Evolutionary conservation across 37 sponge, comb jelly and placozoan genomes (phyloP).

Genomic region (Geodia barretti): DNA sequence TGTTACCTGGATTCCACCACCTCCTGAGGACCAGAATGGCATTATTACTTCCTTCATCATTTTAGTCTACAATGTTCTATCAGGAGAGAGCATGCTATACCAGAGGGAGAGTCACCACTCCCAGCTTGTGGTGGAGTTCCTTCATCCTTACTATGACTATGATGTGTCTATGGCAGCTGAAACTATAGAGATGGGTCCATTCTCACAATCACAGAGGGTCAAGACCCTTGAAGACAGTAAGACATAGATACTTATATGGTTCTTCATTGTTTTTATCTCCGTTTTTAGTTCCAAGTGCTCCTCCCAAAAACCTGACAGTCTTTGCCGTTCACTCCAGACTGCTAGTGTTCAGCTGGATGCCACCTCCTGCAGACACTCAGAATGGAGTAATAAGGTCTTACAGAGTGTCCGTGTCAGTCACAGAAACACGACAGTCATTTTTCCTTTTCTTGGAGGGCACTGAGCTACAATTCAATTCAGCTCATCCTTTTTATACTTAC

Average conservation of each 20-base stretch:
- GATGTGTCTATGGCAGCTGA: conserved; percentile 23
- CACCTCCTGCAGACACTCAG: conserved; percentile 11
- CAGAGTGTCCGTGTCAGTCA: not conserved
- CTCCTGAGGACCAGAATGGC: conserved; percentile 34
- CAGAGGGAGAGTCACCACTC: not conserved
- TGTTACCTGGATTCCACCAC: conserved; percentile 47
- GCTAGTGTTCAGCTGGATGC: conserved; percentile 16
- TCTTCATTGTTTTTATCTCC: not conserved
- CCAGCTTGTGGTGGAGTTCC: not conserved
- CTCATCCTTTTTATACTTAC: conserved; percentile 25
- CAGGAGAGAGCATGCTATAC: not conserved
- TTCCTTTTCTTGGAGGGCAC: not conserved
- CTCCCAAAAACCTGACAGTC: conserved; percentile 19
- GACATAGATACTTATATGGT: not conserved
- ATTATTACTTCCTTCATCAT: conserved; percentile 36
- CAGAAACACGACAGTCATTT: not conserved
- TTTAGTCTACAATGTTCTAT: conserved; percentile 18
- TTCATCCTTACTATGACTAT: conserved; percentile 38
- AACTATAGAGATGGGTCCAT: conserved; percentile 33
- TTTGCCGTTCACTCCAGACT: not conserved
- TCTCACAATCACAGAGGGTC: not conserved
- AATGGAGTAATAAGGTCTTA: conserved; percentile 39
- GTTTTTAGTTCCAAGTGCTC: conserved; percentile 25
- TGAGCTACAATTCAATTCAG: not conserved
- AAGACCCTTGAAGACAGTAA: conserved; percentile 9